These are phyloP conservation scores for Rana temporaria DNA, from an alignment of 2,113 vertebrate species.

Conservation along the genomic window DNA sequence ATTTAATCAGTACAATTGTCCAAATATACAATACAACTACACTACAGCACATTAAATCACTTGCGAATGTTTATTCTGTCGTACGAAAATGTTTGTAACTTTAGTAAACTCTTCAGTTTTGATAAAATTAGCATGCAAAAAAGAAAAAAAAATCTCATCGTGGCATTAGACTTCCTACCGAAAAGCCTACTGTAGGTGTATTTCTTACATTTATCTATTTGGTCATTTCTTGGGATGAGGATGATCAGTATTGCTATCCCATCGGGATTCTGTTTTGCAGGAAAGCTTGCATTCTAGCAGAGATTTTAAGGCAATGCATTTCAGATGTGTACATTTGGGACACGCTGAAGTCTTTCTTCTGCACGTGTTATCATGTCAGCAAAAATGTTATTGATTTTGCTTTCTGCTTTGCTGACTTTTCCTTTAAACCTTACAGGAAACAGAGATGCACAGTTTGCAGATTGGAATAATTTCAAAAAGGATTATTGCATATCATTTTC, in stretches of 20 bases:
- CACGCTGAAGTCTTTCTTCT: constrained; percentile 16
- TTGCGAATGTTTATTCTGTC: too few relatives aligned
- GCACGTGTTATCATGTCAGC: constrained; percentile 43
- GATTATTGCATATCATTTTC: neutral
- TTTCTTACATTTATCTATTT: too few relatives aligned
- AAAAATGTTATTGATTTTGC: constrained; percentile 50
- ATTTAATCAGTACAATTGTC: too few relatives aligned
- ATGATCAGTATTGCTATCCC: neutral
- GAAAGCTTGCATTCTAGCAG: constrained; percentile 16
- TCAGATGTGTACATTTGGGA: constrained; percentile 31
- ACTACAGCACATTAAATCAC: too few relatives aligned
- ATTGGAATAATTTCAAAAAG: constrained; percentile 28
- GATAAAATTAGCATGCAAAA: too few relatives aligned
- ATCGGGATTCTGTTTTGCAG: neutral
- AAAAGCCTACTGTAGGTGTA: too few relatives aligned
- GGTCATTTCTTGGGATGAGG: neutral
- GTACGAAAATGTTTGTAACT: too few relatives aligned
- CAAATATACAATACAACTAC: too few relatives aligned
- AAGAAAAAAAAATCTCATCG: too few relatives aligned
- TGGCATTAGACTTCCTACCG: too few relatives aligned
- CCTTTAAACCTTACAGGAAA: constrained; percentile 46
- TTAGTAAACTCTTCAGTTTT: too few relatives aligned
- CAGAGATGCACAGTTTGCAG: constrained; percentile 34
- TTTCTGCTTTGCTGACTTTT: constrained; percentile 49
- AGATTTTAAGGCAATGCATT: constrained; percentile 20